phyloP scores from a whole-genome alignment of 2,113 vertebrate genomes.

The Petroica traversi region DNA sequence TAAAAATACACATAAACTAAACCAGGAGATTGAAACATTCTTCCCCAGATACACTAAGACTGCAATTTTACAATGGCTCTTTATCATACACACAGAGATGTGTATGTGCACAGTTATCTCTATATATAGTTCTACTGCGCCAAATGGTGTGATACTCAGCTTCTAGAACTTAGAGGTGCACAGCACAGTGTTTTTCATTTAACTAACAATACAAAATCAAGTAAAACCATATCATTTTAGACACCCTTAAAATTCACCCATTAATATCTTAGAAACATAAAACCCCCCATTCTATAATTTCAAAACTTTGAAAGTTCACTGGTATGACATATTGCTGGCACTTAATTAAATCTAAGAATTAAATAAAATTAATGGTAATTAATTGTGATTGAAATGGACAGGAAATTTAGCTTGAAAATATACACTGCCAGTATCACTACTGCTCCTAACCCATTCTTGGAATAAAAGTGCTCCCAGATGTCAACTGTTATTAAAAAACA shows the following conservation, averaged over 20 bases:
- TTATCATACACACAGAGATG: not conserved
- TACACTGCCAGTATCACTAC: slow-evolving; percentile 75
- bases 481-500: slow-evolving; percentile 82
- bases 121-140: not conserved
- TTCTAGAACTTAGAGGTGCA: not conserved
- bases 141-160: not conserved
- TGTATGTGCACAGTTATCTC: not conserved
- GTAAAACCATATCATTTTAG: not conserved
- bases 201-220: slow-evolving; percentile 16
- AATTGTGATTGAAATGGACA: slow-evolving; percentile 81
- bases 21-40: not conserved
- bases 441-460: slow-evolving; percentile 60
- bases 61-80: not conserved
- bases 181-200: not conserved
- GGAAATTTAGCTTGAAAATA: slow-evolving; percentile 72
- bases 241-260: not conserved
- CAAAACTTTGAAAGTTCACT: not conserved
- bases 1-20: not conserved
- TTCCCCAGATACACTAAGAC: not conserved
- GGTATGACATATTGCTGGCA: slow-evolving; percentile 37
- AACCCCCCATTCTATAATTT: slow-evolving; percentile 8
- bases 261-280: not conserved
- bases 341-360: slow-evolving; percentile 67
- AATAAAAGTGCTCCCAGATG: slow-evolving; percentile 75
- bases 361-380: slow-evolving; percentile 64